Percentiles rank a stretch among this genome's conserved stretches.
phyloP scores from a whole-genome alignment of 2,888 invertebrate species.

The Acrocyrtus sp. region DNA sequence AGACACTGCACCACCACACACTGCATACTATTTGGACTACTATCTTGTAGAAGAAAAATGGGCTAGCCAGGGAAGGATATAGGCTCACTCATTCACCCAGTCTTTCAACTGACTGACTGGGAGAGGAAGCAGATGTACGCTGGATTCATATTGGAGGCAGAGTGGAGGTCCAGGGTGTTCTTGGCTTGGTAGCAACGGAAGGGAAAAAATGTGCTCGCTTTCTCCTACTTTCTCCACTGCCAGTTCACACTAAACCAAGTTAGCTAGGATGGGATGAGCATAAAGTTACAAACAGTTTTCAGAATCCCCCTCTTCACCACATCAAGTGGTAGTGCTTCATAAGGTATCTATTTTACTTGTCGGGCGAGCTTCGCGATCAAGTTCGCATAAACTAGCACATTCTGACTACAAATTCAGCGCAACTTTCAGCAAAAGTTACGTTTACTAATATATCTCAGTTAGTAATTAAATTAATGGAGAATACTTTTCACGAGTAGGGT shows the following conservation, averaged over 20 bases:
- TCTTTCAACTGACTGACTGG: conserved; percentile 42
- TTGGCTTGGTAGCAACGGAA: conserved; percentile 23
- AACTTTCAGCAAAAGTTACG: too few relatives aligned
- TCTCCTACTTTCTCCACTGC: too few relatives aligned
- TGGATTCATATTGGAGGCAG: conserved; percentile 24
- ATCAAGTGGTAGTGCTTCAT: not conserved
- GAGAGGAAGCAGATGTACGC: conserved; percentile 37
- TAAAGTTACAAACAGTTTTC: conserved; percentile 46
- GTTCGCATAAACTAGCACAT: too few relatives aligned
- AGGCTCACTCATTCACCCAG: conserved; percentile 18
- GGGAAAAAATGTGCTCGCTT: not conserved
- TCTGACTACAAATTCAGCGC: too few relatives aligned
- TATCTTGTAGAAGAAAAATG: conserved; percentile 17
- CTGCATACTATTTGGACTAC: conserved; percentile 21
- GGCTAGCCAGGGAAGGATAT: conserved; percentile 11
- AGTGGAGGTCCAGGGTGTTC: conserved; percentile 26
- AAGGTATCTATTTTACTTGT: not conserved
- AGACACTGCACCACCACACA: too few relatives aligned
- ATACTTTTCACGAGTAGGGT: too few relatives aligned
- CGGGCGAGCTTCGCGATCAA: not conserved
- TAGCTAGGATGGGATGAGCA: conserved; percentile 31
- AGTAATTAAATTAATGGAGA: too few relatives aligned
- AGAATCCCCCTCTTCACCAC: conserved; percentile 4
- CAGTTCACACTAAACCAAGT: too few relatives aligned
- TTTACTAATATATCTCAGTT: too few relatives aligned